phyloP scores from a whole-genome alignment of 1,140 invertebrate species.

The Tyrophagus putrescentiae region DNA sequence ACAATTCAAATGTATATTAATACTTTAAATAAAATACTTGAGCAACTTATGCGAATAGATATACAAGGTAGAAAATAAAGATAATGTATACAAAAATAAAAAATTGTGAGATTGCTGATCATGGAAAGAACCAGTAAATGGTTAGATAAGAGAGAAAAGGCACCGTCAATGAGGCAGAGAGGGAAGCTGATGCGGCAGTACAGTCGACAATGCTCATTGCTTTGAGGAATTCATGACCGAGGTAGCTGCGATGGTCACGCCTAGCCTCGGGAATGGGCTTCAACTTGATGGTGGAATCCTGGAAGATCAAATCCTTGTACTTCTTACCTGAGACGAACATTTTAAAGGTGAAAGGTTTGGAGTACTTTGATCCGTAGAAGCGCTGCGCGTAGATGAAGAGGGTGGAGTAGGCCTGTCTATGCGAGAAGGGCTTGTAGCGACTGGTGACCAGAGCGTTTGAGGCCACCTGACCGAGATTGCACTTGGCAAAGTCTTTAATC shows the following conservation, averaged over 20 bases:
- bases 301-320: constrained; percentile 74
- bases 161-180: neutral
- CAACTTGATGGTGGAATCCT: constrained; percentile 74
- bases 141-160: neutral
- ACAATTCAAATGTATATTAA: no score
- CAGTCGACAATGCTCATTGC: constrained; percentile 61
- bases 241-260: constrained; percentile 49
- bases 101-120: neutral
- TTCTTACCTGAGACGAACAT: constrained; percentile 70
- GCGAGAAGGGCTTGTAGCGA: constrained; percentile 55
- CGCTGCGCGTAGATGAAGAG: constrained; percentile 78
- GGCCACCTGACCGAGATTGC: constrained; percentile 78
- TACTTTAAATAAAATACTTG: no score
- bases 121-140: neutral
- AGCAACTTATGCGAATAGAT: no score
- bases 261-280: constrained; percentile 43
- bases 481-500: constrained; percentile 34
- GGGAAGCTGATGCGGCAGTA: neutral
- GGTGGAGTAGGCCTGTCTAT: constrained; percentile 67
- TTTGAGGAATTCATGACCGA: constrained; percentile 57
- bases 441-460: constrained; percentile 79
- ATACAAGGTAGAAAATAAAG: no score
- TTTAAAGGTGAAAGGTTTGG: constrained; percentile 64
- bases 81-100: neutral
- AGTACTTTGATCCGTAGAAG: constrained; percentile 64